Base-by-base conservation (phyloP, 2,797 vertebrate species). In the Apogon hyalosoma region DNA sequence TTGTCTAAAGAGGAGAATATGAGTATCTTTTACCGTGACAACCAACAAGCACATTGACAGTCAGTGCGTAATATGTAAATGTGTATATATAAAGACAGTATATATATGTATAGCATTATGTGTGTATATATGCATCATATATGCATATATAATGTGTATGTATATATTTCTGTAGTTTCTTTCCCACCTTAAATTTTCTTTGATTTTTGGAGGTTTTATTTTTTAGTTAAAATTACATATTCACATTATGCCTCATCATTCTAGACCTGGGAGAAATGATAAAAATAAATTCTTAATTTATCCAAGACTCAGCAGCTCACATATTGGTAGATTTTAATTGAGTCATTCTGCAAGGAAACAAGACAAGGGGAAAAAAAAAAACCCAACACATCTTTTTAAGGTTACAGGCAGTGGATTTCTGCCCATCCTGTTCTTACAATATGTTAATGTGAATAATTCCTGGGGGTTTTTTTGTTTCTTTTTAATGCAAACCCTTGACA, bases 71-170 rank as follows among this genome's bases (percentile, higher is more conserved):
- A 88, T 87, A 91, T 91, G 82, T 90, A 90, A 80, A 87, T 92
- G 79, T 92, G 79, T 91, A 88, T 82, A 87, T 91, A 91, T 87
- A 92, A 90, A 92, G 90, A 92, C 89, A 73, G 90, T 92, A 91
- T 93, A 91, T 93, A 92, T 93, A 92, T 93, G 90, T 92, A 93
- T 90, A 92, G 87, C 90, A 92, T 91, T 92, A 89, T 90, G 85
- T 93, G 86, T 92, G 90, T 93, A 83, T 94, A 87, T 93, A 88
- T 92, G 85, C 90, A 88, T 90, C 80, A 91, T 92, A 92, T 93
- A 92, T 91, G 85, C 91, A 91, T 92, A 93, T 90, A 92, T 92
- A 92, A 91, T 93, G 92, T 92, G 82, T 91, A 88, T 93, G 92
- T 93, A 90, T 93, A 93, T 90, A 92, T 91, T 92, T 93, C 92